A percentile compares a stretch with the other conserved stretches of the same genome.
Evolutionary conservation across 2,797 vertebrate genomes (phyloP).

Genomic region (Alfaro cultratus): DNA sequence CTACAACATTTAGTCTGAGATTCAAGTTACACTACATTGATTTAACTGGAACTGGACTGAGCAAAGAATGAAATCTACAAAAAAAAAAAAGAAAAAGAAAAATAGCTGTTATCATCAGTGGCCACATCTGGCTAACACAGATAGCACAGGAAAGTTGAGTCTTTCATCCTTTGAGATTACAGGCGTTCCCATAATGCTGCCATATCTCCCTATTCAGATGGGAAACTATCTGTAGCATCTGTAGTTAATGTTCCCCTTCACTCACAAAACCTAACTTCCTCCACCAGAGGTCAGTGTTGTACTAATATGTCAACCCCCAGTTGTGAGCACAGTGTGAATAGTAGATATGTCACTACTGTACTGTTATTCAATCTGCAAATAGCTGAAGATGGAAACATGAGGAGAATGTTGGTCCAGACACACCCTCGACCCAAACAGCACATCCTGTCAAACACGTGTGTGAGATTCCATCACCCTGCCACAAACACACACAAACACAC

Average conservation of each 20-base stretch:
- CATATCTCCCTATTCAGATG: constrained; percentile 1
- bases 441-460: constrained; percentile 48
- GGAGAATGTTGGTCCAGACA: constrained; percentile 65
- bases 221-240: background rate
- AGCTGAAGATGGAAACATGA: constrained; percentile 59
- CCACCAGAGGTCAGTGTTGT: constrained; percentile 73
- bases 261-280: constrained; percentile 21
- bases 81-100: background rate
- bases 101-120: background rate
- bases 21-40: constrained; percentile 10
- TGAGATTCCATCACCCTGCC: constrained; percentile 47
- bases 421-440: constrained; percentile 61
- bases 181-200: background rate
- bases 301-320: constrained; percentile 31
- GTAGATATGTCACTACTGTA: constrained; percentile 12
- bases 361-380: constrained; percentile 60
- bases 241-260: background rate
- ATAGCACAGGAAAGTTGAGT: constrained; percentile 2
- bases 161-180: constrained; percentile 1
- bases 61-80: constrained; percentile 1
- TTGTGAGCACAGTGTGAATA: constrained; percentile 12
- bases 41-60: background rate
- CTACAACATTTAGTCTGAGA: constrained; percentile 26
- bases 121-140: constrained; percentile 7
- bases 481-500: constrained; percentile 10